These are phyloP conservation scores for Etheostoma spectabile DNA, from an alignment of 2,113 vertebrate species.

Conservation along the genomic window DNA sequence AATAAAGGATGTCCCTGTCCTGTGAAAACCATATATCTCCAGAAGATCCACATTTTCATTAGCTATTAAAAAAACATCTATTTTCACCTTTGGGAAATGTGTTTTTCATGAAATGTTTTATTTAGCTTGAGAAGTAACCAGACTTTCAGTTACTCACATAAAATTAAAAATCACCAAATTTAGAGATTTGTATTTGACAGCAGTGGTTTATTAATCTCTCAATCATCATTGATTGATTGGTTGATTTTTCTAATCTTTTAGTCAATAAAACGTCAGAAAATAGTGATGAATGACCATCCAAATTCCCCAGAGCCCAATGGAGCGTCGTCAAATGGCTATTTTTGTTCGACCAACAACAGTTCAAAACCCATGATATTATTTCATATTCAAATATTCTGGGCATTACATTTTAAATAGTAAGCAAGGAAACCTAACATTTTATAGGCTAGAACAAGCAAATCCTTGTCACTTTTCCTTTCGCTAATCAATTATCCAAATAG, in stretches of 20 bases:
- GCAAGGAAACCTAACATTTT: background rate
- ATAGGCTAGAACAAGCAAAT: background rate
- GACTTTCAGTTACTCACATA: background rate
- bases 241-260: background rate
- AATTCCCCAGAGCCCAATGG: background rate
- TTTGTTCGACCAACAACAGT: background rate
- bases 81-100: background rate
- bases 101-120: background rate
- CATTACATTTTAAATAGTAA: background rate
- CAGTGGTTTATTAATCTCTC: background rate
- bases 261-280: background rate
- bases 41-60: background rate
- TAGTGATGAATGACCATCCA: background rate
- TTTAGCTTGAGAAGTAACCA: background rate
- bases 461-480: background rate
- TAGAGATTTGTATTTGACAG: background rate
- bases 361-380: background rate
- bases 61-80: background rate
- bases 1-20: background rate
- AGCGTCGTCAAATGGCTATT: background rate
- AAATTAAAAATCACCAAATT: background rate
- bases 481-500: background rate
- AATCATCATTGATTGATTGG: background rate
- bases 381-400: background rate
- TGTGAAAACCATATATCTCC: background rate